Evolutionary conservation across 37 sponge, comb jelly and placozoan species (phyloP).

Genomic region (Mnemiopsis leidyi): DNA sequence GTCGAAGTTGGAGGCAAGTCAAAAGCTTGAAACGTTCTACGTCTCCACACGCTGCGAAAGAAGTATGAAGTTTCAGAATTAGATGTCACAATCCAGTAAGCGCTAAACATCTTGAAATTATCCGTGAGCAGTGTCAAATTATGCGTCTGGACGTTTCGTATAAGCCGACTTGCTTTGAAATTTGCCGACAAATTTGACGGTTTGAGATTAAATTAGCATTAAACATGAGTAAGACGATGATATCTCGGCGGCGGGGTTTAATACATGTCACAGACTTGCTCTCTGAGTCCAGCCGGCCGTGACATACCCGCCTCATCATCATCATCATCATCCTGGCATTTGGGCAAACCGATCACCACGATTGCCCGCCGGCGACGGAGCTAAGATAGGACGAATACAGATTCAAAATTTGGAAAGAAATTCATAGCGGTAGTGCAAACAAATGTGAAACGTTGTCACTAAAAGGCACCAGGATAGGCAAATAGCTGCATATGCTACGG

Average conservation of each 20-base stretch:
- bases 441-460: not conserved
- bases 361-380: not conserved
- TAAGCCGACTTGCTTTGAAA: slow-evolving; percentile 22
- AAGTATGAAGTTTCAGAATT: not conserved
- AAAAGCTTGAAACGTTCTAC: not conserved
- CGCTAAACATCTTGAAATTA: slow-evolving; percentile 38
- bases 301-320: not conserved
- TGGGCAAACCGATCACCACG: not conserved
- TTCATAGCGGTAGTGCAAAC: not conserved
- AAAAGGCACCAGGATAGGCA: not conserved
- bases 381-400: too few species aligned
- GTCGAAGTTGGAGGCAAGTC: not conserved
- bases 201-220: slow-evolving; percentile 29
- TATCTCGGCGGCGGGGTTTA: not conserved
- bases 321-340: too few species aligned
- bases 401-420: too few species aligned
- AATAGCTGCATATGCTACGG: not conserved
- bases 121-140: slow-evolving; percentile 25
- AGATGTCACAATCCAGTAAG: not conserved
- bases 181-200: slow-evolving; percentile 45
- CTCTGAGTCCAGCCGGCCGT: not conserved
- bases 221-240: slow-evolving; percentile 1
- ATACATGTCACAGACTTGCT: not conserved
- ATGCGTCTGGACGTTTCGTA: slow-evolving; percentile 16
- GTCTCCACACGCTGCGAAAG: not conserved